These are phyloP conservation scores for Teleogryllus oceanicus DNA, from an alignment of 2,888 invertebrate species.

Conservation along the genomic window DNA sequence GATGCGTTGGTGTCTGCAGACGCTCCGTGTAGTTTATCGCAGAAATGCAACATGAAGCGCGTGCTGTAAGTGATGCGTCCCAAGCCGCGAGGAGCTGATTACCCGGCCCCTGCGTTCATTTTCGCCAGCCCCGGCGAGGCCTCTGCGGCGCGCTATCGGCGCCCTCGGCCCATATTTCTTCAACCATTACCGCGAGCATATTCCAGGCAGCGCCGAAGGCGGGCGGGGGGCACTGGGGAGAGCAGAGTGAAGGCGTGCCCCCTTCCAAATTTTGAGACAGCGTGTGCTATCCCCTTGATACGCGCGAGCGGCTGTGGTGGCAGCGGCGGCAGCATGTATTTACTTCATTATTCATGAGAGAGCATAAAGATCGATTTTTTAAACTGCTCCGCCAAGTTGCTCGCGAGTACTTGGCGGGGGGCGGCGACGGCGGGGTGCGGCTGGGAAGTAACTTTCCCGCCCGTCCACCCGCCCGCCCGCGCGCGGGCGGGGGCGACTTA, in stretches of 20 bases:
- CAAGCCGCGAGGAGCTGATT: too few relatives aligned
- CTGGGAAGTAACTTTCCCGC: neutral
- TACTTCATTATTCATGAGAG: constrained; percentile 18
- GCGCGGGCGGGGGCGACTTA: neutral
- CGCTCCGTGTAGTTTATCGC: too few relatives aligned
- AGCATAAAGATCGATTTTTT: constrained; percentile 18
- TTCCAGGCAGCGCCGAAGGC: too few relatives aligned
- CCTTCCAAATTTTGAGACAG: neutral
- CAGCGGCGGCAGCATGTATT: neutral
- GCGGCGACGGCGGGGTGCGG: neutral
- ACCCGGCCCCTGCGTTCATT: too few relatives aligned
- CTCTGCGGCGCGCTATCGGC: too few relatives aligned
- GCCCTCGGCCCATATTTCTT: too few relatives aligned
- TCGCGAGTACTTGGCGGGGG: neutral
- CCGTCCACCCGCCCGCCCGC: neutral
- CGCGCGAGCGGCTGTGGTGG: neutral
- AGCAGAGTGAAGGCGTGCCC: neutral
- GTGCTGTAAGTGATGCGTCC: too few relatives aligned
- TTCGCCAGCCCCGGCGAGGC: too few relatives aligned
- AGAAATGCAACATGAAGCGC: too few relatives aligned
- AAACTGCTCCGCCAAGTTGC: constrained; percentile 18
- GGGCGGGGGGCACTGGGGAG: too few relatives aligned
- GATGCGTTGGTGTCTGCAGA: too few relatives aligned
- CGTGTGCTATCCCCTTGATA: constrained; percentile 18
- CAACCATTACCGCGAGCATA: too few relatives aligned